phyloP scores from a whole-genome alignment of 2,797 vertebrate genomes.

The Trachurus trachurus region DNA sequence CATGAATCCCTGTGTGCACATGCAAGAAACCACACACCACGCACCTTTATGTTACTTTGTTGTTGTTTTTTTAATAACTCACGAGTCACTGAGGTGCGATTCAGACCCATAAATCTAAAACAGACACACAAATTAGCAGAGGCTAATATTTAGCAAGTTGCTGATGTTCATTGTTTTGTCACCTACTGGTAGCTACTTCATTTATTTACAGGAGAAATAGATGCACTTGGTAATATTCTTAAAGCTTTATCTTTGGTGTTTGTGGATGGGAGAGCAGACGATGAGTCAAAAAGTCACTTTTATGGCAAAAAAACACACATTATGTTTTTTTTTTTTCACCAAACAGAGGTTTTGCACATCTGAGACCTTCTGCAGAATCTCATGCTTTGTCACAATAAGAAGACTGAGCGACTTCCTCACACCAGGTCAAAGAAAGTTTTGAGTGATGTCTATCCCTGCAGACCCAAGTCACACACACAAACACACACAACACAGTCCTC shows the following conservation, averaged over 20 bases:
- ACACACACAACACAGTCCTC: not conserved
- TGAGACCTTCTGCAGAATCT: not conserved
- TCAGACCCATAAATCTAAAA: constrained; percentile 8
- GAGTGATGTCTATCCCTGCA: not conserved
- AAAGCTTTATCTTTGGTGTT: not conserved
- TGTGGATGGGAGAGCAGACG: constrained; percentile 20
- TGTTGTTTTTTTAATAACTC: too few relatives aligned
- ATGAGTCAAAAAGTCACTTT: constrained; percentile 1
- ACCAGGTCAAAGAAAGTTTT: constrained; percentile 5
- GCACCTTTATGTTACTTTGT: not conserved
- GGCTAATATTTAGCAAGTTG: not conserved
- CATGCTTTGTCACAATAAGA: not conserved
- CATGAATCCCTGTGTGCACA: not conserved
- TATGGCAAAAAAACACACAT: constrained; percentile 4
- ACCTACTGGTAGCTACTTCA: not conserved
- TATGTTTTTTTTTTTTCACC: constrained; percentile 9
- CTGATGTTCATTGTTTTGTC: not conserved
- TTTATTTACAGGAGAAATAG: not conserved
- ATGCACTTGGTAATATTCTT: not conserved
- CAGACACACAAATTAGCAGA: not conserved
- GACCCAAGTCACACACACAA: not conserved
- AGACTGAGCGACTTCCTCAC: not conserved
- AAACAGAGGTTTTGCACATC: not conserved
- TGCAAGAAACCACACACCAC: not conserved
- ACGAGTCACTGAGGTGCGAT: not conserved